These are phyloP conservation scores for Siniperca obscura DNA, from an alignment of 2,797 vertebrate species.

Conservation along the genomic window DNA sequence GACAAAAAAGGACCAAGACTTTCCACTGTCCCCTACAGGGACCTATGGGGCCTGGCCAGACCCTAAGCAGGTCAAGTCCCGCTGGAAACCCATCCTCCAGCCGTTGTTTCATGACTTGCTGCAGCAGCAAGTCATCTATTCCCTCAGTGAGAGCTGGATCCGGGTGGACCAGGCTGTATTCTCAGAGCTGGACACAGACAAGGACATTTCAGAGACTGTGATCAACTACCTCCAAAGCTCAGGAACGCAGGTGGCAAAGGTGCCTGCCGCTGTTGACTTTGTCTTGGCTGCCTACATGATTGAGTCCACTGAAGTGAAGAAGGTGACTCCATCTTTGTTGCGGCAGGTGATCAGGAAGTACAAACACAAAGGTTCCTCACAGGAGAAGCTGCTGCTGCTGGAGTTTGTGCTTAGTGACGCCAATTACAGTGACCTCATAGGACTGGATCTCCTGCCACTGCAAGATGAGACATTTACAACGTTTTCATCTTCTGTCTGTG, in stretches of 20 bases:
- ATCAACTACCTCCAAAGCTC: conserved; percentile 95
- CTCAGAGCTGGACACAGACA: conserved; percentile 89
- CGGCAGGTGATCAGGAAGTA: conserved; percentile 91
- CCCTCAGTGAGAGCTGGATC: conserved; percentile 89
- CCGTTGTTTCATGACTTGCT: conserved; percentile 92
- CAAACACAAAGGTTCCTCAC: conserved; percentile 85
- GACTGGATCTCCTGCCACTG: conserved; percentile 94
- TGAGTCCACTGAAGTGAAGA: conserved; percentile 83
- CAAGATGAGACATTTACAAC: conserved; percentile 90
- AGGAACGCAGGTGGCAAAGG: conserved; percentile 92
- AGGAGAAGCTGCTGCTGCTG: conserved; percentile 91
- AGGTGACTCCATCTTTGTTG: conserved; percentile 90
- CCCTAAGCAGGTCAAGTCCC: conserved; percentile 85
- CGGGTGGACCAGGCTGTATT: conserved; percentile 90
- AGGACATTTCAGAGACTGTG: conserved; percentile 87
- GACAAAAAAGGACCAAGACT: conserved; percentile 89
- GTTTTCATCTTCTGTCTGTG: conserved; percentile 93
- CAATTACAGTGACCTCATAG: conserved; percentile 94
- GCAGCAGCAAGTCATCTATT: conserved; percentile 90
- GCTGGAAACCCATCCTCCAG: conserved; percentile 93
- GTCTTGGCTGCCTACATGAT: conserved; percentile 82
- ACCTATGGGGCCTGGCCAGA: conserved; percentile 95
- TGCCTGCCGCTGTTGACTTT: conserved; percentile 87
- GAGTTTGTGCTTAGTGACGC: conserved; percentile 93
- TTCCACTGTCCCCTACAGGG: conserved; percentile 86